Base-by-base conservation (phyloP, 92 coral and sea anemone genomes). In the Heteractis magnifica region DNA sequence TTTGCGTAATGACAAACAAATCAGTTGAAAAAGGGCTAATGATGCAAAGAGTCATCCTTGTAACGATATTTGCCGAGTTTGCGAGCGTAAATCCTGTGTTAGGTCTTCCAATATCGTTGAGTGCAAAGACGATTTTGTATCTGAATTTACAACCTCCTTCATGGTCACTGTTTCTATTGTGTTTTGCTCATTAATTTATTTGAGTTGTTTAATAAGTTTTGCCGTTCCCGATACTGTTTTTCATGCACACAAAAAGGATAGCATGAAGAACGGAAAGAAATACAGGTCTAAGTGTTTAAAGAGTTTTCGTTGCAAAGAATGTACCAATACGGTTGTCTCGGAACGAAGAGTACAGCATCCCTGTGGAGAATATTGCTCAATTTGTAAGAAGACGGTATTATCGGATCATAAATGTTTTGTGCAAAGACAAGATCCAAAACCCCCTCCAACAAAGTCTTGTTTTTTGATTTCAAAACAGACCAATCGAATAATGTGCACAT, bases 31-130 rank as follows among this genome's bases (percentile, higher is more conserved):
- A 53, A 53, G n/a, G n/a, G n/a, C n/a, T 26, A 12, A 49, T 20
- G 8, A 77, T 21, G 74, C 55, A 56, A 71, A 76, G 5, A 65
- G 21, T 13, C 87, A 88, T 49, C 81, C 79, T 6, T 87, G 90
- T 41, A 71, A 52, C 16, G 72, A 75, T 48, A 51, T 8, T 5
- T 85, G 88, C 50, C 78, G 53, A 62, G 81, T 81, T 13, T 85
- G 88, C 72, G 59, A 77, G 51, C 79, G 71, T 52, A 85, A 78
- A 78, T 49, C 34, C 4, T 83, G 82, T 52, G 26, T 49, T n/a
- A 48, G 18, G 23, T 70, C 74, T 21, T 59, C 62, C 4, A 10
- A 18, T 41, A 15, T 11, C 19, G 10, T 71, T 19, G 77, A 49
- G n/a, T 81, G 85, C 34, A 16, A 49, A 41, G 85, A 81, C 23